A percentile compares a stretch with the other conserved stretches of the same genome.
These are phyloP conservation scores for Entomyzon cyanotis DNA, from an alignment of 2,113 vertebrate genomes.

Conservation along the genomic window DNA sequence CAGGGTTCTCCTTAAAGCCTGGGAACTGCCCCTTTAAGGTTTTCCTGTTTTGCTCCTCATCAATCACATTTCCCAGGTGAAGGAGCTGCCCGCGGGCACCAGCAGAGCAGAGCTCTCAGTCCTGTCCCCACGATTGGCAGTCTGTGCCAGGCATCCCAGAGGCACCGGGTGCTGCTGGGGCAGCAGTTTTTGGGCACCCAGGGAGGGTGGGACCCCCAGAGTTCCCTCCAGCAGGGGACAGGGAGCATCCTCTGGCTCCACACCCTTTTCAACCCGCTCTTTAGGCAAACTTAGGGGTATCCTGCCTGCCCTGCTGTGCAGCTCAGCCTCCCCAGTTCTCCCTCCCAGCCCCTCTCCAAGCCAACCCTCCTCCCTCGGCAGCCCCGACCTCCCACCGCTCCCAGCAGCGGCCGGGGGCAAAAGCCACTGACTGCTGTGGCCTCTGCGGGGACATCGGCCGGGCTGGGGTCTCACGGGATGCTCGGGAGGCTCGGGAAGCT, in stretches of 20 bases:
- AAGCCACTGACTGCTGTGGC: background rate
- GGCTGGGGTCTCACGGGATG: background rate
- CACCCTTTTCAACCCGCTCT: background rate
- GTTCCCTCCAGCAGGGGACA: background rate
- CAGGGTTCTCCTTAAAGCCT: background rate
- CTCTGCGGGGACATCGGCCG: background rate
- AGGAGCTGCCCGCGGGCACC: background rate
- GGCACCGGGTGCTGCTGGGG: background rate
- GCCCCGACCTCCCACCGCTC: background rate
- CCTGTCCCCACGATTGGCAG: background rate
- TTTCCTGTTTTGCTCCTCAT: background rate
- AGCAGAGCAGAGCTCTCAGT: background rate
- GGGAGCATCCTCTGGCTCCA: background rate
- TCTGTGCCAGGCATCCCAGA: background rate
- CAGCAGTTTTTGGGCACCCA: background rate
- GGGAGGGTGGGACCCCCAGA: background rate
- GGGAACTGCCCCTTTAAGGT: background rate
- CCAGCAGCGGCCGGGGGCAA: background rate
- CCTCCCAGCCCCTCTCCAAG: background rate
- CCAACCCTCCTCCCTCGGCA: background rate
- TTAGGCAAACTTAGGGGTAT: rapidly evolving
- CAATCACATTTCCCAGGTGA: rapidly evolving
- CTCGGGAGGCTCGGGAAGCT: background rate
- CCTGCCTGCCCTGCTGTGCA: too few species aligned
- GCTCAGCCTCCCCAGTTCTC: background rate